Evolutionary conservation across 2,113 vertebrate genomes (phyloP).

Genomic region (Tonatia bakeri): DNA sequence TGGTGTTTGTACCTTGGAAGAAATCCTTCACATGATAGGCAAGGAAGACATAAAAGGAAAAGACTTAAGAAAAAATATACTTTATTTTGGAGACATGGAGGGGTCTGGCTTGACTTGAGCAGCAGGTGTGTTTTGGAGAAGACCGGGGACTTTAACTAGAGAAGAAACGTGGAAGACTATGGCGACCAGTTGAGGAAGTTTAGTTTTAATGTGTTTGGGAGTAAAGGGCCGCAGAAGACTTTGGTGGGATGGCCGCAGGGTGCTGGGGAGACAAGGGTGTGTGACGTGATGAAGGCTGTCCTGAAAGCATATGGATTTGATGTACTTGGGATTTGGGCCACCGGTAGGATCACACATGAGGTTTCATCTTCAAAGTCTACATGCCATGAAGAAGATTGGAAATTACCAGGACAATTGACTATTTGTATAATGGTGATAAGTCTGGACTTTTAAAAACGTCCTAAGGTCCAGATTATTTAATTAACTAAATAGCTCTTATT

Average conservation of each 20-base stretch:
- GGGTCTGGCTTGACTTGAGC: neutral
- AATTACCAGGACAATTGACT: neutral
- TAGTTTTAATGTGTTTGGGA: neutral
- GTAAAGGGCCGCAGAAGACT: neutral
- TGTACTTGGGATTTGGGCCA: neutral
- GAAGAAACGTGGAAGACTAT: neutral
- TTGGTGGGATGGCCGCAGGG: neutral
- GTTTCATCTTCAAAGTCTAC: neutral
- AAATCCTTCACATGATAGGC: neutral
- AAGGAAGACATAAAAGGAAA: neutral
- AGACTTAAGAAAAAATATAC: neutral
- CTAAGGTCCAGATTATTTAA: neutral
- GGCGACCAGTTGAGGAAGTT: neutral
- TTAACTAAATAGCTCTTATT: neutral
- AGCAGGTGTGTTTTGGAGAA: neutral
- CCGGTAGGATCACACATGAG: neutral
- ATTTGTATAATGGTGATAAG: neutral
- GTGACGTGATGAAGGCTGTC: neutral
- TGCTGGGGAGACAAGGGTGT: neutral
- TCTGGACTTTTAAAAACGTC: neutral
- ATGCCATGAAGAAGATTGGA: neutral
- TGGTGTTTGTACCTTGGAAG: neutral
- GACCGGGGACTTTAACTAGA: neutral
- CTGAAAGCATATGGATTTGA: neutral
- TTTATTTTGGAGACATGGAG: neutral